Evolutionary conservation across 2,113 vertebrate genomes (phyloP).

Genomic region (human (Homo sapiens)): DNA sequence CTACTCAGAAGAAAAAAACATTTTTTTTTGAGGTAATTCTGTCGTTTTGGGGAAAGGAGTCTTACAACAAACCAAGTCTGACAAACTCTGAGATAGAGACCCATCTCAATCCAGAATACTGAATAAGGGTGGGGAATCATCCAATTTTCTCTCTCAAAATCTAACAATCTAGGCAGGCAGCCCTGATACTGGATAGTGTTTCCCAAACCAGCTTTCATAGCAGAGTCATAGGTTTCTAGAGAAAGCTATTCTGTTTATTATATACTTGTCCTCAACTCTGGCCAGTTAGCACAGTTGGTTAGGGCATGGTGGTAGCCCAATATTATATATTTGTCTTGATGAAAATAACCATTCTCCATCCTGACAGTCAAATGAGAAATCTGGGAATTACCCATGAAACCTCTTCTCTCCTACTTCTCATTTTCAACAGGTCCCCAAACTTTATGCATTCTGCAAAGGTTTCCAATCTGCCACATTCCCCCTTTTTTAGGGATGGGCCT

Average conservation of each 20-base stretch:
- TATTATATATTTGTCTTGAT: no score
- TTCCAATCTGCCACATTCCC: background rate
- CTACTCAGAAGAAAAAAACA: background rate
- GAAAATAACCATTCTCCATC: no score
- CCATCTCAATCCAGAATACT: no score
- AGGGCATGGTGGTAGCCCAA: no score
- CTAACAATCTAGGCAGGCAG: background rate
- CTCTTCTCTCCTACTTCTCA: background rate
- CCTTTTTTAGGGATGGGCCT: no score
- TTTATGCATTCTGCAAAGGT: background rate
- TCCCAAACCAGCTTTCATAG: background rate
- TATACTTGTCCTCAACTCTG: no score
- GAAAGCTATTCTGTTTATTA: background rate
- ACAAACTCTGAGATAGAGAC: background rate
- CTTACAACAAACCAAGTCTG: background rate
- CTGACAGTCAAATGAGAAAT: background rate
- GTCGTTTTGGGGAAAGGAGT: conserved; percentile 54
- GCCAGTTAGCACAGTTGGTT: no score
- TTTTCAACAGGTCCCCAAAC: accelerated
- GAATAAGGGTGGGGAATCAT: background rate
- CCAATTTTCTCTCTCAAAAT: background rate
- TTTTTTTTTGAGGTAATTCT: conserved; percentile 54
- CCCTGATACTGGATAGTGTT: accelerated
- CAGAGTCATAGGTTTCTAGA: accelerated
- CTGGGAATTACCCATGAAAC: accelerated